Evolutionary conservation across 2,888 invertebrate species (phyloP).

Genomic region (Chrysomela aeneicollis): DNA sequence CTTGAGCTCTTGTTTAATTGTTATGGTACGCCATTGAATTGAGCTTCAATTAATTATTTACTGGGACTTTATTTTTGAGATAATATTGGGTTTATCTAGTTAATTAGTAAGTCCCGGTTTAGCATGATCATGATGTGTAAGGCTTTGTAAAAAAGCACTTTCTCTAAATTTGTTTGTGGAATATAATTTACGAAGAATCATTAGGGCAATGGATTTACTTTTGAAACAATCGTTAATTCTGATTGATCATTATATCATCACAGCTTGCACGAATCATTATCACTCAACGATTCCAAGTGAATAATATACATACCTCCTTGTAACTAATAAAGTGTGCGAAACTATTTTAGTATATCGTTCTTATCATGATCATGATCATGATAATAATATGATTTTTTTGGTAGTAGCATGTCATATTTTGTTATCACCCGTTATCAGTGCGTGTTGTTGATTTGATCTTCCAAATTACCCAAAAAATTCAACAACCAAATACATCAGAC

Average conservation of each 20-base stretch:
- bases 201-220: conserved; percentile 11
- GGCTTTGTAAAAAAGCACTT: conserved; percentile 10
- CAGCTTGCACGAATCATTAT: background rate
- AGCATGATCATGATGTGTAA: background rate
- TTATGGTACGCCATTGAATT: background rate
- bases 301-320: too few relatives aligned
- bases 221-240: background rate
- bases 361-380: too few relatives aligned
- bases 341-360: too few relatives aligned
- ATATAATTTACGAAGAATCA: conserved; percentile 13
- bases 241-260: background rate
- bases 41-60: background rate
- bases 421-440: too few relatives aligned
- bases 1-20: too few relatives aligned
- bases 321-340: too few relatives aligned
- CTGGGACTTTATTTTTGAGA: background rate
- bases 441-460: too few relatives aligned
- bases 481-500: too few relatives aligned
- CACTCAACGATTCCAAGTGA: too few relatives aligned
- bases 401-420: too few relatives aligned
- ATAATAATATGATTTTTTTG: too few relatives aligned
- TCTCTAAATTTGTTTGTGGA: conserved; percentile 13
- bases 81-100: conserved; percentile 2
- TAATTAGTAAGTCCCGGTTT: conserved; percentile 5
- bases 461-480: too few relatives aligned